Conservation (phyloP, 2,113 vertebrate species). For the Rutilus rutilus region DNA sequence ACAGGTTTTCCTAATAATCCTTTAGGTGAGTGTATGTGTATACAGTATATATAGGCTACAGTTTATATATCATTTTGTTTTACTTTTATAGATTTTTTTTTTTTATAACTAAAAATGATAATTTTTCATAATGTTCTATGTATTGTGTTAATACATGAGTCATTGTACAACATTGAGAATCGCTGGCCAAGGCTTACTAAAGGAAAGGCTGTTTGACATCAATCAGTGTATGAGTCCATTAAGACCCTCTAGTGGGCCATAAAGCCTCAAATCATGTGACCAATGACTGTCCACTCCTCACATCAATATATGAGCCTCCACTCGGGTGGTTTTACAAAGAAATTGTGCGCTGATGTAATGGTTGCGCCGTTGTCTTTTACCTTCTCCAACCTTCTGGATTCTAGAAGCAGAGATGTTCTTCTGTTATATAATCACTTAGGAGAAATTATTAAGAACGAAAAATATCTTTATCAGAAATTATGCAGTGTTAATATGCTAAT, state of each 20-base stretch:
- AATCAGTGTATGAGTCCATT: slow-evolving; percentile 39
- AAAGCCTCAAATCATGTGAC: slow-evolving; percentile 25
- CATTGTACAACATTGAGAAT: not conserved
- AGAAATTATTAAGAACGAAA: not conserved
- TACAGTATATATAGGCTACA: no score
- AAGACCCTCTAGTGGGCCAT: slow-evolving; percentile 7
- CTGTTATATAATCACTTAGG: not conserved
- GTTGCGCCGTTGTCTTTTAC: not conserved
- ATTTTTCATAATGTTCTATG: not conserved
- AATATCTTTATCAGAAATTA: not conserved
- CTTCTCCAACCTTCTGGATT: not conserved
- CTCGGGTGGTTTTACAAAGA: not conserved
- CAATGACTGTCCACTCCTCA: slow-evolving; percentile 19
- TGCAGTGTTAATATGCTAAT: slow-evolving; percentile 56
- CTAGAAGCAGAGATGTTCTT: not conserved
- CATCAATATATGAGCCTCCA: slow-evolving; percentile 14
- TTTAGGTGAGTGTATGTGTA: no score
- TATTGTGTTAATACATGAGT: not conserved
- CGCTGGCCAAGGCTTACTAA: not conserved
- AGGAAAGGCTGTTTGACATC: slow-evolving; percentile 30
- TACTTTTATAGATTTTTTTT: no score
- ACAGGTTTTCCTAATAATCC: no score
- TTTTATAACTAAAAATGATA: no score
- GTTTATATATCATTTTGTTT: not conserved
- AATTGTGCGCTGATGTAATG: not conserved